Base-by-base conservation (phyloP, 2,888 invertebrate genomes). In the Deilephila porcellus region DNA sequence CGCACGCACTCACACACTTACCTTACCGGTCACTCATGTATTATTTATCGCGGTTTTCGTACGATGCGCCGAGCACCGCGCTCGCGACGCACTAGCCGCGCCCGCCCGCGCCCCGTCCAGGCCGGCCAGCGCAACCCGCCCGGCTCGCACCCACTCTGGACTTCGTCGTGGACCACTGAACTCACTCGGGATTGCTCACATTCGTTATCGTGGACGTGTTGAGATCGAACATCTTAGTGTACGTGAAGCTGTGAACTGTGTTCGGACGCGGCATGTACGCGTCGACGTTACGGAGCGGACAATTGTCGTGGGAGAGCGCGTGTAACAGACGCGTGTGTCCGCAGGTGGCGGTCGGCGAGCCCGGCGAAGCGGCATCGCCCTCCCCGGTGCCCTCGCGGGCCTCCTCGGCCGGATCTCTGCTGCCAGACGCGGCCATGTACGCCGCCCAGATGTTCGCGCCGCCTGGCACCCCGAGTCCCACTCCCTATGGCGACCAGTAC, bases 371-470 rank as follows among this genome's bases (percentile, higher is more conserved):
- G 95, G 96, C 86, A 76, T 93, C 94, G 87, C 94, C 94, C 77
- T 96, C 96, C 74, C 96, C 96, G 85, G 96, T 95, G 83, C 96
- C 96, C 73, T 96, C 96, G 83, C 94, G 96, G 79, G 96, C 96
- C 89, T 94, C 94, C 72, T 94, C 94, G 52, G 93, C 93, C 74
- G 94, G 94, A 85, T 94, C 94, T 79, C 95, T 96, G 83, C 93
- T 96, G 87, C 95, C 96, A 82, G 96, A 96, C 93, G 93, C 96
- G 79, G 95, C 96, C 78, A 96, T 96, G 96, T 96, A 96, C 89
- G 96, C 96, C 79, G 95, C 96, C 83, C 96, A 96, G 91, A 96
- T 96, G 93, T 96, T 96, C 90, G 95, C 96, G 89, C 95, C 96
- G 81, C 96, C 96, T 78, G 96, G 96, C 84, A 96, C 96, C 73